phyloP scores from a whole-genome alignment of 2,888 invertebrate genomes.

The Herminia tarsipennalis region DNA sequence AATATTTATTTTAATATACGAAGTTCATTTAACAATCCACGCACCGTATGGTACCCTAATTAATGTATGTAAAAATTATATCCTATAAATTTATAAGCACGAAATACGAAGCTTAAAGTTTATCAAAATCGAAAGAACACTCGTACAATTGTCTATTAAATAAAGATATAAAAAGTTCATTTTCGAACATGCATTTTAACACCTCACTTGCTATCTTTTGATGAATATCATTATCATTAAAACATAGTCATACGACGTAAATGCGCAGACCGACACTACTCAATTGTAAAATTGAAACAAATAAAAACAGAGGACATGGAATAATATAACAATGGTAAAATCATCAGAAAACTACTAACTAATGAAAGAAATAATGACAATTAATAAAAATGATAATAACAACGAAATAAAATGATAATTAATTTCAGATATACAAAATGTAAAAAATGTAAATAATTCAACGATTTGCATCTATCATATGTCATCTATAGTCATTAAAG shows the following conservation, averaged over 20 bases:
- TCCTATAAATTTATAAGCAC: conserved; percentile 59
- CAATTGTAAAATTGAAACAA: conserved; percentile 27
- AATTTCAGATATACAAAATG: conserved; percentile 46
- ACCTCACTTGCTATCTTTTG: conserved; percentile 29
- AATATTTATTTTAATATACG: conserved; percentile 72
- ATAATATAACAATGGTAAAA: conserved; percentile 27
- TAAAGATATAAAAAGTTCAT: conserved; percentile 43
- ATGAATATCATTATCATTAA: no score
- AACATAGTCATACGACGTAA: conserved; percentile 16
- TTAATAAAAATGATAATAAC: conserved; percentile 45
- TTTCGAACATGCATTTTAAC: conserved; percentile 37
- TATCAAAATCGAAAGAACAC: conserved; percentile 42
- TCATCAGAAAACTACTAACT: conserved; percentile 16
- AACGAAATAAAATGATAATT: conserved; percentile 47
- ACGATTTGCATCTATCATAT: conserved; percentile 32
- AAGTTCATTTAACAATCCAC: conserved; percentile 72
- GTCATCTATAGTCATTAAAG: conserved; percentile 11
- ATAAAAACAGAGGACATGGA: conserved; percentile 21
- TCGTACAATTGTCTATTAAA: conserved; percentile 43
- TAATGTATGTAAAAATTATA: conserved; percentile 56
- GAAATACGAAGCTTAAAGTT: conserved; percentile 51
- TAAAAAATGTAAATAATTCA: conserved; percentile 42
- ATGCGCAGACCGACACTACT: conserved; percentile 22
- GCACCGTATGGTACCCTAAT: conserved; percentile 66
- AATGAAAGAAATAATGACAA: no score